Conservation (phyloP, 2,797 vertebrate genomes). For the Parotocinclus haroldoi region DNA sequence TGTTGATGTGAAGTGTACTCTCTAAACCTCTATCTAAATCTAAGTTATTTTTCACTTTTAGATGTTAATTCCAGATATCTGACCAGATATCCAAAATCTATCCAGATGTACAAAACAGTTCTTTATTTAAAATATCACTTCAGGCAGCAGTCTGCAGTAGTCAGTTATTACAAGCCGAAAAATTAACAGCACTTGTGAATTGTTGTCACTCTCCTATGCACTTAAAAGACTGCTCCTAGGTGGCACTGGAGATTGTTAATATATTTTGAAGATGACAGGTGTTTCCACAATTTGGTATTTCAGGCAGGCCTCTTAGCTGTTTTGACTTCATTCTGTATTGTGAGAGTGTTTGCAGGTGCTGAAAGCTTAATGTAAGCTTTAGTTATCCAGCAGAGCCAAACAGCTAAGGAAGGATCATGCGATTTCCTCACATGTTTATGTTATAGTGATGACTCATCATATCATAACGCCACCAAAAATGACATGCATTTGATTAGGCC, state of each 20-base stretch:
- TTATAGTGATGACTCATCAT: background rate
- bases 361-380: slow-evolving; percentile 62
- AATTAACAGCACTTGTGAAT: slow-evolving; percentile 1
- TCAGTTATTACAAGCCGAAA: slow-evolving; percentile 11
- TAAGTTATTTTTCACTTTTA: too few relatives aligned
- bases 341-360: slow-evolving; percentile 59
- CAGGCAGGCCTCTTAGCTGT: slow-evolving; percentile 66
- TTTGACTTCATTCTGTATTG: slow-evolving; percentile 65
- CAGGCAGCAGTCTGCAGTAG: slow-evolving; percentile 5
- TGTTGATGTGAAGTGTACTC: too few relatives aligned
- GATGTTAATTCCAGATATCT: slow-evolving; percentile 49
- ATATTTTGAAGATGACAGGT: slow-evolving; percentile 61
- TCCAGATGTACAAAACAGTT: slow-evolving; percentile 10
- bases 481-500: background rate
- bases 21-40: too few relatives aligned
- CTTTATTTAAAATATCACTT: slow-evolving; percentile 47
- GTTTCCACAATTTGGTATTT: slow-evolving; percentile 56
- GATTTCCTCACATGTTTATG: slow-evolving; percentile 17
- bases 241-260: slow-evolving; percentile 8
- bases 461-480: slow-evolving; percentile 11
- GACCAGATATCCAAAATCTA: slow-evolving; percentile 50
- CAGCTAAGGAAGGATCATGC: slow-evolving; percentile 23
- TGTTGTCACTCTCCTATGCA: slow-evolving; percentile 16
- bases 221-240: slow-evolving; percentile 45
- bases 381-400: slow-evolving; percentile 25